A percentile compares a stretch with the other conserved stretches of the same genome.
These are phyloP conservation scores for Fulmarus glacialis DNA, from an alignment of 2,113 vertebrate species.

Conservation along the genomic window DNA sequence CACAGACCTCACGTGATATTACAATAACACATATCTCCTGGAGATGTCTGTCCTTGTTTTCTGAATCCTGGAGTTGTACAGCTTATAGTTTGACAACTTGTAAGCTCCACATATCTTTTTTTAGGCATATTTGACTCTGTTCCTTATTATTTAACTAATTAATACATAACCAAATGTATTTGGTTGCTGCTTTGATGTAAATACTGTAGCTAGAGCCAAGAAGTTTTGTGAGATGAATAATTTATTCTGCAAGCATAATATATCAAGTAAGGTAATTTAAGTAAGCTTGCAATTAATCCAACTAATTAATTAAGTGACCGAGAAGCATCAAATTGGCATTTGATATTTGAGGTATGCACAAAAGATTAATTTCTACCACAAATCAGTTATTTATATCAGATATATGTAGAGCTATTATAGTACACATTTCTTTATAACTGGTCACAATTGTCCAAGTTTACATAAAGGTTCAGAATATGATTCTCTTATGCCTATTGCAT, in stretches of 20 bases:
- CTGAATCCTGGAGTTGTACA: slow-evolving; percentile 77
- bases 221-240: slow-evolving; percentile 84
- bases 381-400: background rate
- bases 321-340: slow-evolving; percentile 14
- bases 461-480: background rate
- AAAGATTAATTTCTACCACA: slow-evolving; percentile 18
- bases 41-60: slow-evolving; percentile 71
- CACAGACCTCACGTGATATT: background rate
- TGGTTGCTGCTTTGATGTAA: slow-evolving; percentile 20
- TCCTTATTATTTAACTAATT: slow-evolving; percentile 39
- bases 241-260: slow-evolving; percentile 81
- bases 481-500: background rate
- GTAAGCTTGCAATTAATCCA: slow-evolving; percentile 63
- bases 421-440: background rate
- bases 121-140: slow-evolving; percentile 80
- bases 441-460: background rate
- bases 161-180: background rate
- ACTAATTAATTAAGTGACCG: slow-evolving; percentile 59
- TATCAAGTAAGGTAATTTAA: slow-evolving; percentile 80
- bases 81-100: slow-evolving; percentile 86
- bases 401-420: background rate
- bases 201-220: slow-evolving; percentile 31
- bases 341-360: slow-evolving; percentile 18
- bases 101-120: slow-evolving; percentile 83
- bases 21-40: slow-evolving; percentile 63